These are phyloP conservation scores for Notiomystis cincta DNA, from an alignment of 2,113 vertebrate species.

Conservation along the genomic window DNA sequence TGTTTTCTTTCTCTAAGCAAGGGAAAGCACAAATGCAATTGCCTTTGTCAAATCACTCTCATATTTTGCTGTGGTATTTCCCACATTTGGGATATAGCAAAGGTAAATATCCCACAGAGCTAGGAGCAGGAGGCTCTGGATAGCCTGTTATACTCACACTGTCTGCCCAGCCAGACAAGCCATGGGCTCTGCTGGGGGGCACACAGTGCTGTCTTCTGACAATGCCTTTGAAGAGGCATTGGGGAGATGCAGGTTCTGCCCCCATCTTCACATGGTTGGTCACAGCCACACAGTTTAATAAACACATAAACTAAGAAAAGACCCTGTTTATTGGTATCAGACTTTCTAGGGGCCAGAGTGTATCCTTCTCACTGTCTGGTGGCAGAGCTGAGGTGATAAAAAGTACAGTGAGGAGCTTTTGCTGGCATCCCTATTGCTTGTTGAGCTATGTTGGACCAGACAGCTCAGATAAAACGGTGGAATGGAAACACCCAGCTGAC, in stretches of 20 bases:
- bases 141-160: not conserved
- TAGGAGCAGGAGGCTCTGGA: not conserved
- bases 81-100: not conserved
- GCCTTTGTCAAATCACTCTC: not conserved
- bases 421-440: not conserved
- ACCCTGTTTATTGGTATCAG: not conserved
- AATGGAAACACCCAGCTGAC: not conserved
- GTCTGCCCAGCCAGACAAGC: not conserved
- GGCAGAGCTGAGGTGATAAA: not conserved
- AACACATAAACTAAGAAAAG: not conserved
- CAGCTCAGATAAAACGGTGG: not conserved
- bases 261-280: not conserved
- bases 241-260: not conserved
- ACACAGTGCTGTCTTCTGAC: not conserved
- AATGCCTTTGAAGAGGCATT: not conserved
- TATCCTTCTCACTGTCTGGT: not conserved
- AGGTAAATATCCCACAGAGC: not conserved
- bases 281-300: not conserved
- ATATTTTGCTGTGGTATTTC: not conserved
- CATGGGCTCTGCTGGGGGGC: not conserved
- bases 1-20: not conserved
- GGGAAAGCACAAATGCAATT: not conserved
- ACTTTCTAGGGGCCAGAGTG: not conserved
- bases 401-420: not conserved
- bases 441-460: not conserved